Percentiles rank a stretch among this genome's conserved stretches.
Evolutionary conservation across 2,888 invertebrate genomes (phyloP).

Genomic region (Acanthococcus lagerstroemiae): DNA sequence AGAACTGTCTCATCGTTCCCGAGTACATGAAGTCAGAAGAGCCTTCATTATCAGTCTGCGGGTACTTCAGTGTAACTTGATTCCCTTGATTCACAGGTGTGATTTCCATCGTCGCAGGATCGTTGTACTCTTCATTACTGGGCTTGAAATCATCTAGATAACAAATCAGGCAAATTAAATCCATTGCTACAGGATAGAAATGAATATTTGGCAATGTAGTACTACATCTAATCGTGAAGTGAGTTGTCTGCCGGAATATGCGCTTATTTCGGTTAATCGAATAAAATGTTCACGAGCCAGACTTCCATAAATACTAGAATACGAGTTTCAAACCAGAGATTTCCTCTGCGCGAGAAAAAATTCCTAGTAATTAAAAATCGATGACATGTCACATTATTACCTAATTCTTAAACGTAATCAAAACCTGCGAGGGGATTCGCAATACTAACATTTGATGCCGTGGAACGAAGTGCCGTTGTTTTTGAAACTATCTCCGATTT

Average conservation of each 20-base stretch:
- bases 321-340: too few relatives aligned
- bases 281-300: too few relatives aligned
- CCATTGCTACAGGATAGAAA: too few relatives aligned
- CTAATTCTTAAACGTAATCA: conserved; percentile 14
- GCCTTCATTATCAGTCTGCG: conserved; percentile 87
- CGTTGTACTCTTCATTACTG: conserved; percentile 88
- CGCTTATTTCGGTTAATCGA: too few relatives aligned
- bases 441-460: conserved; percentile 25
- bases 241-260: too few relatives aligned
- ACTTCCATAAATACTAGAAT: too few relatives aligned
- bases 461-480: conserved; percentile 24
- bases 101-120: conserved; percentile 82
- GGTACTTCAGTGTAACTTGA: conserved; percentile 83
- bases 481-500: conserved; percentile 22
- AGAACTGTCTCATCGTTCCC: conserved; percentile 82
- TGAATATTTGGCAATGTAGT: too few relatives aligned
- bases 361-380: not conserved
- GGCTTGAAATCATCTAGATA: conserved; percentile 99
- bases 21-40: conserved; percentile 87
- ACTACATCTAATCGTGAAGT: too few relatives aligned
- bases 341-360: not conserved
- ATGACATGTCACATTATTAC: conserved; percentile 29
- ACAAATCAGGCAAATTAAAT: too few relatives aligned
- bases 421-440: not conserved
- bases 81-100: conserved; percentile 81